Conservation (phyloP, 2,797 vertebrate genomes). For the Thalassophryne amazonica region DNA sequence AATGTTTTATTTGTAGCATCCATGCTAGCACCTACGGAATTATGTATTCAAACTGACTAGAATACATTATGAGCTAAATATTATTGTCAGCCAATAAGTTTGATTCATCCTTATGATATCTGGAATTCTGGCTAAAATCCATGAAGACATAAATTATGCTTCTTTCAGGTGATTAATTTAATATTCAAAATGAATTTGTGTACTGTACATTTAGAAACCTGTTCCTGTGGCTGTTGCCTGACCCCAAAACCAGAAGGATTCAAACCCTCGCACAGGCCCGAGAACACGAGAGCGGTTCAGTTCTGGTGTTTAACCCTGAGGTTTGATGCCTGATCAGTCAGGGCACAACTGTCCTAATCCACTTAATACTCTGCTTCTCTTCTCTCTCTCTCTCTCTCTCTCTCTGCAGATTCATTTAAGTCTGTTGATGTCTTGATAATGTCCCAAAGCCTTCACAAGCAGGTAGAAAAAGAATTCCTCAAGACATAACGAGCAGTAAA, state of each 20-base stretch:
- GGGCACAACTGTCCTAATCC: slow-evolving; percentile 23
- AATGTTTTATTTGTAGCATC: too few relatives aligned
- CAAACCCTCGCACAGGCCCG: not conserved
- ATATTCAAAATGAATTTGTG: too few relatives aligned
- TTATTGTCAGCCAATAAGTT: too few relatives aligned
- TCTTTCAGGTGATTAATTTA: too few relatives aligned
- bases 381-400: not conserved
- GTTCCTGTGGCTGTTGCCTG: too few relatives aligned
- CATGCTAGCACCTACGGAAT: too few relatives aligned
- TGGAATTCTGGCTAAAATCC: too few relatives aligned
- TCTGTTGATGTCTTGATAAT: slow-evolving; percentile 71
- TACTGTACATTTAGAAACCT: too few relatives aligned
- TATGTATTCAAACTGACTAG: too few relatives aligned
- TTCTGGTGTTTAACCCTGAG: slow-evolving; percentile 8
- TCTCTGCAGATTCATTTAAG: slow-evolving; percentile 58
- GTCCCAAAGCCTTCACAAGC: slow-evolving; percentile 62
- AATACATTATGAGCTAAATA: too few relatives aligned
- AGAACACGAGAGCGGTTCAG: not conserved
- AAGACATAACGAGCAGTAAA: slow-evolving; percentile 46
- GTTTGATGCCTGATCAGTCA: slow-evolving; percentile 24
- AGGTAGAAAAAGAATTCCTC: slow-evolving; percentile 63
- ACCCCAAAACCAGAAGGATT: slow-evolving; percentile 13
- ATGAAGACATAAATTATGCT: too few relatives aligned
- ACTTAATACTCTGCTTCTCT: slow-evolving; percentile 13
- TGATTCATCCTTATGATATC: too few relatives aligned